Evolutionary conservation across 2,888 invertebrate species (phyloP).

Genomic region (Rapana venosa): DNA sequence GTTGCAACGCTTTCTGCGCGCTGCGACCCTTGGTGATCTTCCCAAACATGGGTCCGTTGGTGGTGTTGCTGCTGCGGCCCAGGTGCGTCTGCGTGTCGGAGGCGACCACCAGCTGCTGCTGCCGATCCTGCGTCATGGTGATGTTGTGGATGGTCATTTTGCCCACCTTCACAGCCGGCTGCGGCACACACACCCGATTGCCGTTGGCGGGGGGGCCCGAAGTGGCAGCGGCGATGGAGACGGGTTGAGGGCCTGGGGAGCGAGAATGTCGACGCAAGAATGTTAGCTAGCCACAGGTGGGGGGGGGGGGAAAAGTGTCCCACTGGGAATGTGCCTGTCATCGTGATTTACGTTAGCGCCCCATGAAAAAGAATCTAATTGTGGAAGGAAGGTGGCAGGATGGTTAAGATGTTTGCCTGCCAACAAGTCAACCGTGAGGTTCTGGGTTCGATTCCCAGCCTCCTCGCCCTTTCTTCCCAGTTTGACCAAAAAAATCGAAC

Average conservation of each 20-base stretch:
- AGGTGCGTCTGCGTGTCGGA: constrained; percentile 73
- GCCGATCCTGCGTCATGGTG: constrained; percentile 71
- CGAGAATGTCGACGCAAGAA: too few species aligned
- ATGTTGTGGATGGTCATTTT: constrained; percentile 75
- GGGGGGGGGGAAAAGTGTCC: too few species aligned
- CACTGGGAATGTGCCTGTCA: too few species aligned
- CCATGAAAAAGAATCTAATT: too few species aligned
- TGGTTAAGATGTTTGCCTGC: too few species aligned
- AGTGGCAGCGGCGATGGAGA: constrained; percentile 9
- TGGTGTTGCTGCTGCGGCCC: constrained; percentile 63
- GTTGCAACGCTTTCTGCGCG: constrained; percentile 37
- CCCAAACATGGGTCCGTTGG: constrained; percentile 67
- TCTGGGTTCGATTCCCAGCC: too few species aligned
- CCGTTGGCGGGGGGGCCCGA: not conserved
- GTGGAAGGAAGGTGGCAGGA: too few species aligned
- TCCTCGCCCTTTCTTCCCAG: too few species aligned
- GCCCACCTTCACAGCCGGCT: constrained; percentile 56
- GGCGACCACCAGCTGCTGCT: constrained; percentile 73
- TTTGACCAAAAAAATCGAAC: too few species aligned
- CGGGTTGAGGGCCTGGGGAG: not conserved
- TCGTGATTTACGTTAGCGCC: too few species aligned
- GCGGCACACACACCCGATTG: constrained; percentile 54
- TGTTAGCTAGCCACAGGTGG: too few species aligned
- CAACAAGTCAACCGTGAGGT: too few species aligned
- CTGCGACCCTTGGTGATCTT: constrained; percentile 61